Conservation (phyloP, 2,797 vertebrate genomes). For the Masticophis lateralis region DNA sequence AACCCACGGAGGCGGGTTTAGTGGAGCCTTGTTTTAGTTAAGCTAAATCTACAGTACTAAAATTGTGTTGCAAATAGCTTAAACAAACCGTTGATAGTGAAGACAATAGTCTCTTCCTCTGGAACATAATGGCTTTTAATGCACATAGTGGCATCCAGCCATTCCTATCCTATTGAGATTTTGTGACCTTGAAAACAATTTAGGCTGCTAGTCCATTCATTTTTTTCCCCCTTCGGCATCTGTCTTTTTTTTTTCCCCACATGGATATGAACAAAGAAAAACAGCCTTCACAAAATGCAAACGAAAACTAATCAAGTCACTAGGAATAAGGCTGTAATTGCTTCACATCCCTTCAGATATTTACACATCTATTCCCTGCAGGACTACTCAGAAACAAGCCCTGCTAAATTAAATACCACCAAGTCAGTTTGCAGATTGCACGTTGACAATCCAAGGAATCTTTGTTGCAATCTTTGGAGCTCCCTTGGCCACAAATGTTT, state of each 20-base stretch:
- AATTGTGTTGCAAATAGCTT: not conserved
- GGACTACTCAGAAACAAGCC: not conserved
- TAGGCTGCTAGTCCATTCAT: not conserved
- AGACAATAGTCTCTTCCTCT: slow-evolving; percentile 10
- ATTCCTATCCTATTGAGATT: not conserved
- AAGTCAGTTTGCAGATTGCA: not conserved
- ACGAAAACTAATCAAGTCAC: not conserved
- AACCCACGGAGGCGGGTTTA: not conserved
- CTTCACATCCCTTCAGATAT: not conserved
- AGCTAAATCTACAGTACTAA: not conserved
- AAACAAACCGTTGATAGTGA: not conserved
- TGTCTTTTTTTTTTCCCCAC: not conserved
- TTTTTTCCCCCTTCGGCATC: not conserved
- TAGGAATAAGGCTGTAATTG: too few species aligned
- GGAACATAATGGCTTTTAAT: not conserved
- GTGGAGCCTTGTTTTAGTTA: not conserved
- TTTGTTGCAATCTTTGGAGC: not conserved
- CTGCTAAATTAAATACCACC: not conserved
- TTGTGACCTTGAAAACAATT: not conserved
- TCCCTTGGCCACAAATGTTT: not conserved
- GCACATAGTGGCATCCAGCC: slow-evolving; percentile 25
- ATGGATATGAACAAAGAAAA: not conserved
- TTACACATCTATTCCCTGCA: not conserved
- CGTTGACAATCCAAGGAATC: not conserved
- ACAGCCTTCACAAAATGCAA: not conserved